Base-by-base conservation (phyloP, 2,113 vertebrate species). In the Lutjanus erythropterus region DNA sequence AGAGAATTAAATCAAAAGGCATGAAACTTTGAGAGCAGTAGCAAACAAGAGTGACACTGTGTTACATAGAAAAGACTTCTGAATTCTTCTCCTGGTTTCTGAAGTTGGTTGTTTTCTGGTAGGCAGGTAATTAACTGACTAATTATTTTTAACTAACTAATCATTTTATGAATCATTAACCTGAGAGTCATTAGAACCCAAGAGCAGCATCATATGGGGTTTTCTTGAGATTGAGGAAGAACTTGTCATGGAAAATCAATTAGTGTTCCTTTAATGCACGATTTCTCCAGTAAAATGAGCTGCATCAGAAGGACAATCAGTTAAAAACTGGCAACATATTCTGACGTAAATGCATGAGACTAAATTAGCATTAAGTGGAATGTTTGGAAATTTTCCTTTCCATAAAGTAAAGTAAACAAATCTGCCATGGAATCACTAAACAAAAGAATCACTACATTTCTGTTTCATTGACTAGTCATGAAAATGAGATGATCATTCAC, bases 91-190 rank as follows among this genome's bases (percentile, higher is more conserved):
- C 5, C 42, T 42, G 61, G 78, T 65, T 60, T 19, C 88, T 68
- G 29, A 77, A 55, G 29, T 49, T 70, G 41, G 41, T 53, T 35
- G 29, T 75, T 84, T 80, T 74, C 37, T 56, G 52, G 71, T 56
- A 42, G 64, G 61, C 44, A 66, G 58, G 52, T 66, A 75, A 84
- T 87, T 84, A 84, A 84, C 37, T 19, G 56, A 55, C 47, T 61
- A 78, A 86, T 88, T 67, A 74, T 49, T 88, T 83, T 61, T 67
- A 79, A 75, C 81, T 73, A 72, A 79, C 65, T 69, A 68, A 72
- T 80, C 47, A 80, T 78, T 83, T 77, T 71, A 83, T 86, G 87
- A 88, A 39, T 86, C 87, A 86, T 88, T 88, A 86, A 73, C 65
- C 78, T 55, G 52, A 71, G 15, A 73, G 64, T 64, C 44, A 71